Base-by-base conservation (phyloP, 2,113 vertebrate species). In the Gorsachius goisagi region DNA sequence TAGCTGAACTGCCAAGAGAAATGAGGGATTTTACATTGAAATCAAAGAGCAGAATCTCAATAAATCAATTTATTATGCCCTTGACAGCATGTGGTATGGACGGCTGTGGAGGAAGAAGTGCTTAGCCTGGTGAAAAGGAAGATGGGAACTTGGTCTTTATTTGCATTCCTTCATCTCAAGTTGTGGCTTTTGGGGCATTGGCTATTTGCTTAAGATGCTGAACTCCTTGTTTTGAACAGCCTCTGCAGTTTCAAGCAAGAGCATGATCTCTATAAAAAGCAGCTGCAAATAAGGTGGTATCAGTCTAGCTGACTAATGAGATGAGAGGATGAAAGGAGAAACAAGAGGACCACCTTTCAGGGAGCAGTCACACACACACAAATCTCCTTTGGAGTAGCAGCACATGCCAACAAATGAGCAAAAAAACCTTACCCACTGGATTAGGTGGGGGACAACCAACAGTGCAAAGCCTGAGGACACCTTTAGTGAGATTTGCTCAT, bases 1-100 rank as follows among this genome's bases (percentile, higher is more conserved):
- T 8, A 77, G 59, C 52, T 56, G 39, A 87, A 47, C 41, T 62
- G 79, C 44, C 6, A 14, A 84, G 56, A 87, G 59, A 93, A 75
- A 80, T 12, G 4, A 16, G 45, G 24, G 52, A 49, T 74, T 93
- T 82, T 16, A 92, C 76, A 75, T 30, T 81, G 74, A 89, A 91
- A 95, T 94, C 73, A 88, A 82, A 88, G 89, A 95, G 59, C 71
- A 52, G 76, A 91, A 94, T 93, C 66, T 88, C 53, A 75, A n/a
- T 85, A 72, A 71, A 26, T 44, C 73, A 15, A 64, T 85, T 95
- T 74, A 71, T 89, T 91, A 50, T 39, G 84, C 37, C 91, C 87
- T 93, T 89, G 60, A 35, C 56, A 72, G 77, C 47, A 33, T 10
- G 53, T 5, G 49, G 62, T 53, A 58, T 5, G 39, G 78, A 39